Conservation (phyloP, 2,888 invertebrate species). For the Oligia fasciuncula region DNA sequence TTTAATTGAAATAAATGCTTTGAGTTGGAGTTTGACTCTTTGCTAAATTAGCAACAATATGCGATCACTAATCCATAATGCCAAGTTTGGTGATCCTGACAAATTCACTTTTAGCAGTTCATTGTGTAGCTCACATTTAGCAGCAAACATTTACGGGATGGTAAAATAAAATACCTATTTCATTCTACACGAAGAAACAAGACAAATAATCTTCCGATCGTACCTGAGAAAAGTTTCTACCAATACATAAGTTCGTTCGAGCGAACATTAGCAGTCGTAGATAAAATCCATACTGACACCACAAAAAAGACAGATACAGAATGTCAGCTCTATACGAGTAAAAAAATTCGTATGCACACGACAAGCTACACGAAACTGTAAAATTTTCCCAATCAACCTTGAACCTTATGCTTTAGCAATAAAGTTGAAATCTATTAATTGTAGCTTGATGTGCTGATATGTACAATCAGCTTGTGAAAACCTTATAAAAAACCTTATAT, state of each 20-base stretch:
- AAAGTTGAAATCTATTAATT: too few species aligned
- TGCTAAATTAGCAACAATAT: not conserved
- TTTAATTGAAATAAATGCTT: too few species aligned
- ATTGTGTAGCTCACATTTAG: not conserved
- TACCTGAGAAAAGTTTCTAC: slow-evolving; percentile 40
- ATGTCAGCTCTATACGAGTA: not conserved
- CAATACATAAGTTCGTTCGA: slow-evolving; percentile 46
- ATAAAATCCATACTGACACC: slow-evolving; percentile 57
- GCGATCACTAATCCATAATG: not conserved
- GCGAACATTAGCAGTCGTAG: slow-evolving; percentile 49
- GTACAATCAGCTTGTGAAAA: too few species aligned
- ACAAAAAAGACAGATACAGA: not conserved
- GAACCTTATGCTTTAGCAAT: too few species aligned
- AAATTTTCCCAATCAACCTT: too few species aligned
- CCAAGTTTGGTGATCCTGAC: not conserved
- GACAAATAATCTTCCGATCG: slow-evolving; percentile 50
- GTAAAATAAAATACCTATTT: slow-evolving; percentile 4
- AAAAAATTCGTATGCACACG: too few species aligned
- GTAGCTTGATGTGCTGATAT: too few species aligned
- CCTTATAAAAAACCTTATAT: too few species aligned
- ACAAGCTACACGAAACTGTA: too few species aligned
- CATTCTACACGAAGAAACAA: slow-evolving; percentile 29
- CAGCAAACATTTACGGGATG: not conserved
- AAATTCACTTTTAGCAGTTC: not conserved
- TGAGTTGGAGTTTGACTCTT: not conserved